Evolutionary conservation across 2,797 vertebrate genomes (phyloP), one percentile per base, ranked within the genome.

Genomic region (Anomalospiza imberbis): DNA sequence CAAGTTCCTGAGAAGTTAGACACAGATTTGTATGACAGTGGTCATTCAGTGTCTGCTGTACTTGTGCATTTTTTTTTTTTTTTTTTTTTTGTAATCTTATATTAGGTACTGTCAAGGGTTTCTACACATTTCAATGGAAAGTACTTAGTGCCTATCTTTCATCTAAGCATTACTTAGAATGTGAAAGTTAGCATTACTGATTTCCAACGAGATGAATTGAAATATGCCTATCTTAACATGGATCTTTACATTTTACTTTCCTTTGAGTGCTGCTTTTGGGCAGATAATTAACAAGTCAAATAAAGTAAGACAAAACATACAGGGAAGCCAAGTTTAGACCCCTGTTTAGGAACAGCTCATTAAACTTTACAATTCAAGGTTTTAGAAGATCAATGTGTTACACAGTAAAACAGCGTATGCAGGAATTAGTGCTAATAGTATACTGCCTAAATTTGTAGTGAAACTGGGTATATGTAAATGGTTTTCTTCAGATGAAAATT

Each of bases 381-480:
- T 96, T 93, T 89, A 77, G 92, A 89, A 85, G 65, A 95, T 92
- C 58, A 83, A 42, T 36, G 26, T 74, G 71, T 82, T 91, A 77
- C 78, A 61, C 13, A 40, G 71, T 92, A 74, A 82, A 72, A 71
- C 0, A 7, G 54, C 62, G 72, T 55, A 85, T 83, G 72, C 68
- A 94, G 20, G 61, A 85, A 75, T 92, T 89, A 84, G 48, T 79
- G 66, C 73, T 91, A 81, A 84, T 94, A 3, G 0, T 66, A n/a
- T 48, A 29, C 32, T 89, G 47, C 79, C 91, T 89, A 66, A 71
- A 62, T 88, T 72, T 66, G 40, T 89, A 62, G 36, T 42, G 82
- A 92, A 80, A 75, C 66, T 62, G 58, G 21, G 4, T 89, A 45
- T 25, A 5, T 70, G 58, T 68, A 65, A 84, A 76, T 68, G 45